Evolutionary conservation across 2,888 invertebrate genomes (phyloP), one percentile per base, ranked within the genome.

Genomic region (Drosophila kanekoi): DNA sequence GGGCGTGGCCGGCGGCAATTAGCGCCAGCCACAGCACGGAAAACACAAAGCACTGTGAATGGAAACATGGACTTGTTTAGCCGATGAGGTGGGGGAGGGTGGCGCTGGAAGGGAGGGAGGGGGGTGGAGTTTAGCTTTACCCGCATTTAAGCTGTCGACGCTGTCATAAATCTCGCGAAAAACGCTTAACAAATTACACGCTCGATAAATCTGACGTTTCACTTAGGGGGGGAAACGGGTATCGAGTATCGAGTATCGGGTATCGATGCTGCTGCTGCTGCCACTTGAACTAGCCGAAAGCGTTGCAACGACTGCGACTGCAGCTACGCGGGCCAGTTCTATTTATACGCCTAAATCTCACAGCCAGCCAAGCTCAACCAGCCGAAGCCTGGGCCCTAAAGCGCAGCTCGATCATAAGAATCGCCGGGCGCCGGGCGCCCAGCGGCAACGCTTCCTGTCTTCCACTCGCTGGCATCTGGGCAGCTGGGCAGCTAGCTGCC

Each of bases 291-390:
- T 73, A 44, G 73, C 72, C 69, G 77, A 78, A 73, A 52, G 82
- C 59, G 69, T 69, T 68, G 77, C 60, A 72, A 72, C 68, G 84
- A 91, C 90, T 91, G 90, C 89, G 88, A 84, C 80, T 74, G 82
- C 76, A 79, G 64, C 71, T 71, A 32, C 58, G 53, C 64, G 57
- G 38, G 57, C 66, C 35, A 58, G 69, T 57, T 65, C 63, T 87
- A 87, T 87, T 87, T 87, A 87, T 87, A 85, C 74, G 66, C 16
- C 18, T 35, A 20, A 41, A 23, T 11, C 11, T 23, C n/a, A 14
- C 49, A 71, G 58, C 45, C 63, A 61, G 62, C 51, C 44, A 59
- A 70, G 72, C 54, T 62, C 49, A 54, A 59, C 57, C 63, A 45
- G 49, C n/a, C 14, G 14, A 51, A 48, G 28, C 28, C 8, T 28